These are phyloP conservation scores for Chamaetylas fuelleborni DNA, from an alignment of 2,113 vertebrate species.

Conservation along the genomic window DNA sequence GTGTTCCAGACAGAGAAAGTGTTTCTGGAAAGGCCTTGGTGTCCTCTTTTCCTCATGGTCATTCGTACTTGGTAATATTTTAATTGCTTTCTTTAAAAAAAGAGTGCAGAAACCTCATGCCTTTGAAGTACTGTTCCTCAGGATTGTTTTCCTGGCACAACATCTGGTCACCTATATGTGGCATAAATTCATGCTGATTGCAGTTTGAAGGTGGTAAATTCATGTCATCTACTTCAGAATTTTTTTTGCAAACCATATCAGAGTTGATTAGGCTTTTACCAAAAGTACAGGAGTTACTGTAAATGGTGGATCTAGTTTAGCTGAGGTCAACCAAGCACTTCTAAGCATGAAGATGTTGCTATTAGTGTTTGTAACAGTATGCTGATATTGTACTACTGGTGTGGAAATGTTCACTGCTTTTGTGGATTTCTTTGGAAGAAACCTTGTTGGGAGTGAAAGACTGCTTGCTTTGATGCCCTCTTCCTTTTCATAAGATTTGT, in stretches of 20 bases:
- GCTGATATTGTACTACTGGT: background rate
- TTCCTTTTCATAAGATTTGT: background rate
- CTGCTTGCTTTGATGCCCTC: background rate
- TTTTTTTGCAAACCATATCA: background rate
- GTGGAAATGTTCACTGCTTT: background rate
- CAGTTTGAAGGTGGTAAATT: background rate
- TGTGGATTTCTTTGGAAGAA: background rate
- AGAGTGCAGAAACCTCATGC: fast-evolving
- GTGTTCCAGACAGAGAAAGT: background rate
- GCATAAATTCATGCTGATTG: background rate
- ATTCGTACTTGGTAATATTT: background rate
- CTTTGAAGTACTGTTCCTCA: background rate
- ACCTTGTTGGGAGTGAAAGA: background rate
- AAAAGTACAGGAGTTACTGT: background rate
- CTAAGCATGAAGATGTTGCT: background rate
- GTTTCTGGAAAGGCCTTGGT: background rate
- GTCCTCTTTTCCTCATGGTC: background rate
- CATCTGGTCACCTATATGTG: fast-evolving
- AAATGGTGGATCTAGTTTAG: background rate
- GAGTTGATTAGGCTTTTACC: background rate
- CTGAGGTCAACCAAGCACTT: background rate
- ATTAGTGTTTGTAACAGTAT: background rate
- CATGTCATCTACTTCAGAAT: background rate
- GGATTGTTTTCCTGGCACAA: background rate
- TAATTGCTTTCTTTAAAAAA: background rate